Evolutionary conservation across 2,888 invertebrate genomes (phyloP), one percentile per base, ranked within the genome.

Genomic region (Eupeodes latifasciatus): DNA sequence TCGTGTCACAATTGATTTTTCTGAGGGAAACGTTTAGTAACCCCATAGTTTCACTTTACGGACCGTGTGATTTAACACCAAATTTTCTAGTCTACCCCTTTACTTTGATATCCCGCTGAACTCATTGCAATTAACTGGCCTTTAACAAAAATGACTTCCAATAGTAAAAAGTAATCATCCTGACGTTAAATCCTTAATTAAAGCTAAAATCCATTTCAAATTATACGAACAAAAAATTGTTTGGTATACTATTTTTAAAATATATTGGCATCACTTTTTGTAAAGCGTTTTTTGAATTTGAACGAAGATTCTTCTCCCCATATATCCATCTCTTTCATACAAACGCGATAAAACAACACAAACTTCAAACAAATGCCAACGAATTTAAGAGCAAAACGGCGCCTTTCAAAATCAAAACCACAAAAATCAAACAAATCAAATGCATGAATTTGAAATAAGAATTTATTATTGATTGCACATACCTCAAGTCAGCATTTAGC

Each of bases 301-400:
- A 87, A 84, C 87, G 87, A 86, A 71, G 14, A 49, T 49, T 5
- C 14, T 5, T 47, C 27, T 27, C 27, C 27, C 2, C 27, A 16
- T 62, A 53, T 27, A 11, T 5, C 80, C 10, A 1, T 74, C 84
- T 19, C 14, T 36, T 16, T 80, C 57, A 51, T 34, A 16, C 80
- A 16, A 59, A 72, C 11, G 61, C 6, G 5, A 16, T 53, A 80
- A 80, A 87, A 66, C 66, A 87, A 79, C 83, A 81, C 83, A 83
- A 77, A 87, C 83, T 80, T 87, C 76, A 83, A 87, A 74, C 57
- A 59, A 72, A 59, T 62, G 44, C 66, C 51, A 84, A 81, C 75
- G 64, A 86, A 69, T 77, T 77, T 12, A 19, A 47, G 76, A 80
- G 84, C 19, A 47, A 80, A 80, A 87, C 72, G 72, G 87, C 87